Conservation (phyloP, 2,888 invertebrate species). For the Plagodis pulveraria region DNA sequence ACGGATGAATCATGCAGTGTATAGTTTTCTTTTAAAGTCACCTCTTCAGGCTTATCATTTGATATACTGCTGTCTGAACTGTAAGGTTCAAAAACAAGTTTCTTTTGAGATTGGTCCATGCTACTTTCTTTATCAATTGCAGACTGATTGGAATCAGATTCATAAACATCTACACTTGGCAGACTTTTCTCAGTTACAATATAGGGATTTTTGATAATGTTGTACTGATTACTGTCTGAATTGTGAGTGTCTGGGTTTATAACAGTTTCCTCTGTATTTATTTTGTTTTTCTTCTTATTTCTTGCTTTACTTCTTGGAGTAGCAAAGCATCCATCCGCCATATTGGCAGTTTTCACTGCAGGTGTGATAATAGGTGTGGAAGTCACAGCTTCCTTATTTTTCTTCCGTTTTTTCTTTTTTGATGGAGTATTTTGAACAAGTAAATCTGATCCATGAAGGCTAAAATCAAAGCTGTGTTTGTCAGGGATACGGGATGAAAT, state of each 20-base stretch:
- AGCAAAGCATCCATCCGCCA: constrained; percentile 68
- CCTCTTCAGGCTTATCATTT: constrained; percentile 35
- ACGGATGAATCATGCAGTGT: constrained; percentile 31
- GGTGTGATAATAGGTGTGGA: constrained; percentile 56
- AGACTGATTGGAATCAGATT: constrained; percentile 80
- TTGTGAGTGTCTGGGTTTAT: constrained; percentile 83
- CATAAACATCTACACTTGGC: constrained; percentile 80
- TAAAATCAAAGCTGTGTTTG: constrained; percentile 77
- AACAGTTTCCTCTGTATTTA: constrained; percentile 66
- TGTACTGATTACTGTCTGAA: constrained; percentile 83
- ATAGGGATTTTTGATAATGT: constrained; percentile 55
- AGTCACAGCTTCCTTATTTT: constrained; percentile 61
- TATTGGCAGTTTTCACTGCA: constrained; percentile 39
- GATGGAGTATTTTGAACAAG: constrained; percentile 63
- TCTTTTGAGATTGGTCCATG: constrained; percentile 18
- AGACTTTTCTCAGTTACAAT: constrained; percentile 70
- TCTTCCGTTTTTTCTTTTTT: constrained; percentile 75
- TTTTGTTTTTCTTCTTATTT: constrained; percentile 71
- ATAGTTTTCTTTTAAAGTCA: constrained; percentile 30
- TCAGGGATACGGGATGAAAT: constrained; percentile 70
- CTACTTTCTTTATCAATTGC: constrained; percentile 49
- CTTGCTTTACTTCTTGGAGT: constrained; percentile 79
- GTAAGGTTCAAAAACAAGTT: constrained; percentile 35
- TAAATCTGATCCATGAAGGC: constrained; percentile 77
- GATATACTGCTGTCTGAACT: constrained; percentile 47